Conservation (phyloP, 2,888 invertebrate genomes). For the Perithous albicinctus region DNA sequence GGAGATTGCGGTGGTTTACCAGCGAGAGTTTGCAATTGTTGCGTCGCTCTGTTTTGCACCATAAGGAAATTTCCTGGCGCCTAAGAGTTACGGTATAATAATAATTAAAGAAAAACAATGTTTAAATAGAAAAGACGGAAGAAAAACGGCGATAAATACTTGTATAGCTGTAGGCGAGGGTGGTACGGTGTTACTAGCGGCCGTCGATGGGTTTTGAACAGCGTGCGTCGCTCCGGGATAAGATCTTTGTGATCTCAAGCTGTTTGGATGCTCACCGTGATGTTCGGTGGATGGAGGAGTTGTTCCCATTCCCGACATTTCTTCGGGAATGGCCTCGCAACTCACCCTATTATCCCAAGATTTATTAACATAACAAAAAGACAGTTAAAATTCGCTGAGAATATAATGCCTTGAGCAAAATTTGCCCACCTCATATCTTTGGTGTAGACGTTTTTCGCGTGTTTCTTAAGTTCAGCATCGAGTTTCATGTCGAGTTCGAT, state of each 20-base stretch:
- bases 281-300: slow-evolving; percentile 88
- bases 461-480: slow-evolving; percentile 87
- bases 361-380: neutral
- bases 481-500: slow-evolving; percentile 80
- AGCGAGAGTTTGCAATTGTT: slow-evolving; percentile 74
- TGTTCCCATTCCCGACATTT: slow-evolving; percentile 90
- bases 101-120: neutral
- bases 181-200: slow-evolving; percentile 83
- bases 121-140: neutral
- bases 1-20: slow-evolving; percentile 89
- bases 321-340: slow-evolving; percentile 96
- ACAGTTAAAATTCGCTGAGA: neutral
- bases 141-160: slow-evolving; percentile 66
- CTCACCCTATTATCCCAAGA: slow-evolving; percentile 87
- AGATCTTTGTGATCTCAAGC: slow-evolving; percentile 85
- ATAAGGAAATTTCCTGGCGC: slow-evolving; percentile 77
- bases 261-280: slow-evolving; percentile 83
- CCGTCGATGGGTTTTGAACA: slow-evolving; percentile 79
- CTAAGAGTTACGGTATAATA: slow-evolving; percentile 64
- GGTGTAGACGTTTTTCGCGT: slow-evolving; percentile 88
- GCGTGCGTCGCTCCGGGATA: slow-evolving; percentile 85
- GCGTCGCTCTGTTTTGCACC: slow-evolving; percentile 76
- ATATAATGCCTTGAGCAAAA: neutral
- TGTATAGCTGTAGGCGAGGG: slow-evolving; percentile 84
- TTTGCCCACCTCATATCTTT: slow-evolving; percentile 89